These are phyloP conservation scores for Platyrinchus mystaceus DNA, from an alignment of 2,797 vertebrate genomes.

Conservation along the genomic window DNA sequence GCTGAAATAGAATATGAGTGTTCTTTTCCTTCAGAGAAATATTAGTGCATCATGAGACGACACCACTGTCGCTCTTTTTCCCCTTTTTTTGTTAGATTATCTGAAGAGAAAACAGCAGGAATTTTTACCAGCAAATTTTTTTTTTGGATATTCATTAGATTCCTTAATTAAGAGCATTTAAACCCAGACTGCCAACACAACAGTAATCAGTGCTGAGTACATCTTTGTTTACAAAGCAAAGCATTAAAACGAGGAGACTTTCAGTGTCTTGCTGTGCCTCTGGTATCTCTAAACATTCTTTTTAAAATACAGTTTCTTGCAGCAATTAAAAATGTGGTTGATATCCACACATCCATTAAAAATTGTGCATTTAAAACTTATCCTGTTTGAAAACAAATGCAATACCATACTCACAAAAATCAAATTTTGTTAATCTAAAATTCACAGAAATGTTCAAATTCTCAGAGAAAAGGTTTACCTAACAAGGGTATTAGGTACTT, in stretches of 20 bases:
- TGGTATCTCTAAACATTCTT: neutral
- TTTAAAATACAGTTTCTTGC: neutral
- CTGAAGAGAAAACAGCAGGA: neutral
- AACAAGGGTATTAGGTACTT: neutral
- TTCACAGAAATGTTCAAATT: neutral
- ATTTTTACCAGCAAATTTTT: neutral
- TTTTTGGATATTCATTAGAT: neutral
- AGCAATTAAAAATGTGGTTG: neutral
- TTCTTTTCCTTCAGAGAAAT: neutral
- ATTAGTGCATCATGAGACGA: neutral
- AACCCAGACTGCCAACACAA: neutral
- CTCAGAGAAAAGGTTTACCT: neutral
- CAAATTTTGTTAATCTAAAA: neutral
- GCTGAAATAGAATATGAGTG: neutral
- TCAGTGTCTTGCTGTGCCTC: neutral
- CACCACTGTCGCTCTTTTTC: neutral
- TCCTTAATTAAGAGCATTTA: neutral
- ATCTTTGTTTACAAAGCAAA: neutral
- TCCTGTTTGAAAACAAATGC: neutral
- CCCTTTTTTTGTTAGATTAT: neutral
- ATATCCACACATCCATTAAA: neutral
- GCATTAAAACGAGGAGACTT: neutral
- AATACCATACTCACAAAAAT: neutral
- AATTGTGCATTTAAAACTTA: neutral
- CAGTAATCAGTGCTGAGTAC: neutral